phyloP scores from a whole-genome alignment of 2,888 invertebrate species.

The Malthinus seriepunctatus region DNA sequence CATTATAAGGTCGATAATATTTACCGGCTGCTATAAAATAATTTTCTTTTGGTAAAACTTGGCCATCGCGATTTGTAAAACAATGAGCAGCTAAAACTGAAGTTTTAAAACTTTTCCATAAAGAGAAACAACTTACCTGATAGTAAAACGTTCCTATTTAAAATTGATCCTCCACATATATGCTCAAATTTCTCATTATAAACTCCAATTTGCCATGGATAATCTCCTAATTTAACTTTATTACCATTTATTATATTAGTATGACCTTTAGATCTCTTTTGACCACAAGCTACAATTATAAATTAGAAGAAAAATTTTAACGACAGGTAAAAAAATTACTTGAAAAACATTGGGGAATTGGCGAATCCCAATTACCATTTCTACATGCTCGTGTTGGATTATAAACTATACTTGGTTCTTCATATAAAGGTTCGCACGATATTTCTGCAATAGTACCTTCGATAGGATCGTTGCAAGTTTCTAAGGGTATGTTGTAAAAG shows the following conservation, averaged over 20 bases:
- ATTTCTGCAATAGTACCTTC: slow-evolving; percentile 36
- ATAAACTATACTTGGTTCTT: slow-evolving; percentile 23
- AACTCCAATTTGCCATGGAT: slow-evolving; percentile 46
- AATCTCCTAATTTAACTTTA: slow-evolving; percentile 2
- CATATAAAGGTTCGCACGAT: slow-evolving; percentile 41
- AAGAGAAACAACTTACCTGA: slow-evolving; percentile 38
- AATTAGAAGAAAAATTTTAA: neutral
- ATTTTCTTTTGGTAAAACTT: slow-evolving; percentile 12
- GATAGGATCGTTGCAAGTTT: slow-evolving; percentile 27
- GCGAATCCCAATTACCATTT: slow-evolving; percentile 21
- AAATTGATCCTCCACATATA: slow-evolving; percentile 45
- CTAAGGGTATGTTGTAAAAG: neutral
- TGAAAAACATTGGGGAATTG: slow-evolving; percentile 12
- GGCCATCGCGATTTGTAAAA: slow-evolving; percentile 34
- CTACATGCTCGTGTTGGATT: slow-evolving; percentile 11
- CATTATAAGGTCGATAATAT: slow-evolving; percentile 40
- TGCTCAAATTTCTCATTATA: slow-evolving; percentile 31
- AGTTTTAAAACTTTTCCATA: neutral
- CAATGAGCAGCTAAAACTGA: slow-evolving; percentile 47
- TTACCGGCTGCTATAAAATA: slow-evolving; percentile 44
- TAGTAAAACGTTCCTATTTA: slow-evolving; percentile 39
- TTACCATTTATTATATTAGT: slow-evolving; percentile 12
- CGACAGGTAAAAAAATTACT: neutral
- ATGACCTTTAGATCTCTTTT: slow-evolving; percentile 37
- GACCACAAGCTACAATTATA: slow-evolving; percentile 42